Evolutionary conservation across 2,113 vertebrate genomes (phyloP), one percentile per base, ranked within the genome.

Genomic region (Xiphophorus maculatus): DNA sequence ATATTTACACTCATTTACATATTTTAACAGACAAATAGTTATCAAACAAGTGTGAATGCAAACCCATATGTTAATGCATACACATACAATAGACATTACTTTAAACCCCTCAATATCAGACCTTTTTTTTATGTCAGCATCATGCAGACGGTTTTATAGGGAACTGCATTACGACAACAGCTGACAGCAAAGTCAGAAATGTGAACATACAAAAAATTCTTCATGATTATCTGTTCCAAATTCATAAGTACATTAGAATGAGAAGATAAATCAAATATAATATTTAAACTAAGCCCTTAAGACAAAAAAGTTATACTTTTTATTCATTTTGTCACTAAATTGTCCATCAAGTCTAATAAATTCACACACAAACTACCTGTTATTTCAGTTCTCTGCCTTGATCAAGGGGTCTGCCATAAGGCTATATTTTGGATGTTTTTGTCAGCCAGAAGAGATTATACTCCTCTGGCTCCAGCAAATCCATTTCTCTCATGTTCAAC

Each of bases 401-500:
- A 63, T 30, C 29, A 28, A 1, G 28, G 62, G 12, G 13, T 62
- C 12, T 30, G 61, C 28, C 61, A 29, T 14, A 15, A 29, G 17
- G 17, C 5, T 48, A 32, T 32, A 4, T 30, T 63, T 29, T 63
- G 62, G 13, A 30, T 17, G 14, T 19, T 63, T 29, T n/a, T 25
- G 33, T 25, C 22, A 35, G 8, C 3, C 7, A 65, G 32, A 30
- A 19, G 8, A 35, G 1, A 25, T 40, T 11, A 6, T 40, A 2
- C 8, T 66, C 25, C 5, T 27, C 5, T 14, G 25, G 25, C 22
- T 5, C 62, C 70, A 79, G 75, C 66, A 30, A 25, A 54, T 62
- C 72, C 64, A 75, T 25, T 12, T 40, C 51, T 6, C 71, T 70
- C 14, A 19, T n/a, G 74, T 44, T 64, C 35, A 33, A 69, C 63